Base-by-base conservation (phyloP, 2,113 vertebrate species). In the Oxygymnocypris stewartii region DNA sequence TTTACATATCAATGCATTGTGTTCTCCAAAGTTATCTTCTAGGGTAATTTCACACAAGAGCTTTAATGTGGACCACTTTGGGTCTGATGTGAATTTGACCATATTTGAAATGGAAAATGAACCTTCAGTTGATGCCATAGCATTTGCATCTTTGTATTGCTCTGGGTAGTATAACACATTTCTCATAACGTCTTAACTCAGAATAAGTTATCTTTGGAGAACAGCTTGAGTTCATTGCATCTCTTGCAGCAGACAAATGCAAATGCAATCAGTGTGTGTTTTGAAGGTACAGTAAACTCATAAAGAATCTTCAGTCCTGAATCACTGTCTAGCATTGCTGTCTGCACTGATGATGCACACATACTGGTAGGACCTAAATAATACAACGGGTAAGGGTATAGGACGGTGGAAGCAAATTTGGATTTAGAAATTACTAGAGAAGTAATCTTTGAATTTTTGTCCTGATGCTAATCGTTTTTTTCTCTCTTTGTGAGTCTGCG, bases 401-500 rank as follows among this genome's bases (percentile, higher is more conserved):
- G 7, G 35, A 71, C 1, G 20, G 18, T 40, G 8, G 69, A 11
- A 73, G 23, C 37, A 42, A 40, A 12, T 11, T 40, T 23, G 35
- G 18, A 10, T 73, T 73, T 40, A 20, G 4, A 73, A 37, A 23
- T 59, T 40, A 18, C 35, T 71, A 20, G 67, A 71, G 35, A 71
- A 42, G 37, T 42, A 14, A 8, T 12, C 20, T 77, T 25, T 14
- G 31, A 7, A 0, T 61, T 71, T 71, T 78, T 49, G 12, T n/a
- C 42, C 65, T 85, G 54, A 85, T 28, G n/a, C 2, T 35, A 51
- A 69, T 82, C 42, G 51, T 20, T 49, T 42, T 82, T 12, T 23
- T 69, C 37, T 69, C 37, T 78, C 28, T 12, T 31, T 20, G 23
- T 2, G 9, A 54, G 74, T 78, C 47, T 11, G 9, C 37, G 44